Conservation (phyloP, 2,113 vertebrate species). For the Triplophysa tibetana region DNA sequence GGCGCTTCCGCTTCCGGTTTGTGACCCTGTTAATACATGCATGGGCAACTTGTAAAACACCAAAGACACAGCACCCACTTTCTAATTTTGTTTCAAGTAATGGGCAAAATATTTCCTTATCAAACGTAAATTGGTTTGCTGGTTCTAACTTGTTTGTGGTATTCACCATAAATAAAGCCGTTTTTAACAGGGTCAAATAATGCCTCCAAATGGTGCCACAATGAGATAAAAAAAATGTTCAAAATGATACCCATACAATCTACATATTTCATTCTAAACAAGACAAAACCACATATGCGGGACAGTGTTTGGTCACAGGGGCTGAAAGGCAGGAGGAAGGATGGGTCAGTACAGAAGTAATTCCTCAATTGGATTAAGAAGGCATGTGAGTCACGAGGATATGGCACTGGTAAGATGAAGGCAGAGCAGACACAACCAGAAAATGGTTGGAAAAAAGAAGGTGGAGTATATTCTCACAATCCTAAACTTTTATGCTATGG, state of each 20-base stretch:
- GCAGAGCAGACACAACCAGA: background rate
- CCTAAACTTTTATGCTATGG: no score
- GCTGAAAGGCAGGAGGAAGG: background rate
- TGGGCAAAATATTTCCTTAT: no score
- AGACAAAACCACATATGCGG: background rate
- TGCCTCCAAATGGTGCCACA: no score
- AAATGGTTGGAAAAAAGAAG: conserved; percentile 10
- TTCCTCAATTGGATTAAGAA: conserved; percentile 67
- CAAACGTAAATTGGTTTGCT: no score
- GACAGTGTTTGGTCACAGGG: conserved; percentile 1
- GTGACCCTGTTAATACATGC: no score
- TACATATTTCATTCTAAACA: background rate
- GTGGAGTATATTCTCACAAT: background rate
- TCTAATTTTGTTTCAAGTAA: no score
- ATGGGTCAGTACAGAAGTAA: conserved; percentile 18
- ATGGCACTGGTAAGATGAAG: background rate
- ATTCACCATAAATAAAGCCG: no score
- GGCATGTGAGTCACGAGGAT: conserved; percentile 69
- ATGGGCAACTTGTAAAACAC: no score
- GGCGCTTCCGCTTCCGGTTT: no score
- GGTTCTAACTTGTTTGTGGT: no score
- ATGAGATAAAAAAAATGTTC: background rate
- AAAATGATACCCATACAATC: background rate
- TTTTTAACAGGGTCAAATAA: no score
- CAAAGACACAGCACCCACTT: no score